Conservation (phyloP, 2,113 vertebrate species). For the Microcebus tavaratra region DNA sequence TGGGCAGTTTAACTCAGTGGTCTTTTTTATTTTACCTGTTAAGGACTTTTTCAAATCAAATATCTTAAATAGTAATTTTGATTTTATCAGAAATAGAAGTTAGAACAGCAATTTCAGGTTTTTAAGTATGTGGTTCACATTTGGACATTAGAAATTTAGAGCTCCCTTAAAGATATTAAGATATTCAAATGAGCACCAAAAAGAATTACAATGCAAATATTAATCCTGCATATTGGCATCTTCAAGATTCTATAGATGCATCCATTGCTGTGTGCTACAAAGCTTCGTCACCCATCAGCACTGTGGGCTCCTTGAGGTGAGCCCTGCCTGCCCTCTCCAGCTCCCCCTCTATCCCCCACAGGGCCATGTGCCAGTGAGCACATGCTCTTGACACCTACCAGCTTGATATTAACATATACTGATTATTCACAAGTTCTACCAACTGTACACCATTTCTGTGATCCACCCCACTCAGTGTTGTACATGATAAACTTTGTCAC, state of each 20-base stretch:
- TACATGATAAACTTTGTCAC: neutral
- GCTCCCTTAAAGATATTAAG: neutral
- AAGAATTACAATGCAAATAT: neutral
- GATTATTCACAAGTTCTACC: neutral
- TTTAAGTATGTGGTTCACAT: neutral
- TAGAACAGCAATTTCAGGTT: neutral
- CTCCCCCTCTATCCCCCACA: neutral
- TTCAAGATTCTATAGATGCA: neutral
- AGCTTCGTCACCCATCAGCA: neutral
- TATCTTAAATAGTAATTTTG: constrained; percentile 12
- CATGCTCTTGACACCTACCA: neutral
- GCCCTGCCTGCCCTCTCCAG: neutral
- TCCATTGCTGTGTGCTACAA: too few relatives aligned
- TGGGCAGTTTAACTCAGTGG: neutral
- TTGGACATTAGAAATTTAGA: neutral
- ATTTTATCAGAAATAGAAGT: constrained; percentile 1
- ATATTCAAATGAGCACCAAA: neutral
- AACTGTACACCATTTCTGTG: neutral
- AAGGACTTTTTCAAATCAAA: neutral
- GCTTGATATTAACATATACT: neutral
- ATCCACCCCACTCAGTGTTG: neutral
- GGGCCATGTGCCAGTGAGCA: neutral
- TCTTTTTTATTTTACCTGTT: neutral
- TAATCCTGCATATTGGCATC: neutral
- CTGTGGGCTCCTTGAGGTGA: neutral